Evolutionary conservation across 1,140 invertebrate genomes (phyloP), one percentile per base, ranked within the genome.

Genomic region (Drosophila seguyi): DNA sequence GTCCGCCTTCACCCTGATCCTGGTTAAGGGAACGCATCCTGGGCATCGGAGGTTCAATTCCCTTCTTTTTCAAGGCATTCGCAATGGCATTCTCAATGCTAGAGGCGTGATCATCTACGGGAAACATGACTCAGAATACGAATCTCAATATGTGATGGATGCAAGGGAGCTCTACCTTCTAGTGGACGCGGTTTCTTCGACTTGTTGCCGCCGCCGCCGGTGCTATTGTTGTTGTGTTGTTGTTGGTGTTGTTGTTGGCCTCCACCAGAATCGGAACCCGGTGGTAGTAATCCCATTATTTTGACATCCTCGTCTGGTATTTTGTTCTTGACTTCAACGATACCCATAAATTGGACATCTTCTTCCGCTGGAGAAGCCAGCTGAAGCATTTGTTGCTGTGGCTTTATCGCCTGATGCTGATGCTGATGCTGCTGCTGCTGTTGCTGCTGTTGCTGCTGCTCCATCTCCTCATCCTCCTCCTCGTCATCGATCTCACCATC

Each of bases 1-100:
- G 13, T 1, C 4, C 48, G 13, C 4, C 48, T 34, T 45, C 50
- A 6, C 39, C 55, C 18, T 11, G 50, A 25, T 67, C 69, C 47
- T 66, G 53, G 18, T 75, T 73, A 20, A 39, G 68, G 47, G 50
- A 44, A 18, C 48, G 50, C 39, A 90, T 66, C 55, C 90, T 81
- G 16, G 93, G 68, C 82, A 93, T 73, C 72, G 93, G 75, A 87
- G 94, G 78, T 73, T 93, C 76, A 82, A 95, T 88, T 72, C 91
- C 92, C 75, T 94, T 91, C 91, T 94, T 93, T 92, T 95, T 94
- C 92, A 95, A 92, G 6, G 94, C 95, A 73, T 95, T 95, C 52
- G 95, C 95, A 47, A 97, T 95, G 27, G 95, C 95, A 92, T 96
- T 96, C 83, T 97, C 96, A 75, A 97, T 95, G 91, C 95, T 95